These are phyloP conservation scores for Potamarius usumacintae DNA, from an alignment of 2,113 vertebrate genomes.

Conservation along the genomic window DNA sequence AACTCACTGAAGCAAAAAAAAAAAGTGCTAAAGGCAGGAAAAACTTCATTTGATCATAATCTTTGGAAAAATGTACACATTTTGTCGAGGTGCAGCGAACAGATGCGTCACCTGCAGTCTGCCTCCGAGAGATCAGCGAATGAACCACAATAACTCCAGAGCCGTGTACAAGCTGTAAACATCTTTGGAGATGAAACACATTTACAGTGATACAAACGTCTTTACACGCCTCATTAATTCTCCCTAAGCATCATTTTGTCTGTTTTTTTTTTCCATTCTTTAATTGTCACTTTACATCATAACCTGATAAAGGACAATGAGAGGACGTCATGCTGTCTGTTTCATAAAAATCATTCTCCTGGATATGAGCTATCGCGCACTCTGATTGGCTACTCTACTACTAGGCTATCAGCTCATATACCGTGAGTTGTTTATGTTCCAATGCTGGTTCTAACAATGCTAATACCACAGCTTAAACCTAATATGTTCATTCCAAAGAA, in stretches of 20 bases:
- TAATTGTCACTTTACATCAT: background rate
- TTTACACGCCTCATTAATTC: slow-evolving; percentile 50
- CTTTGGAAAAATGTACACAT: background rate
- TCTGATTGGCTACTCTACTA: no score
- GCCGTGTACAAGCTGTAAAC: slow-evolving; percentile 45
- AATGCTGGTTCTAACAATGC: background rate
- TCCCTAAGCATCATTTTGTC: background rate
- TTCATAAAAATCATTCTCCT: no score
- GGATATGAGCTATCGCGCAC: no score
- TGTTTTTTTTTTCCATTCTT: background rate
- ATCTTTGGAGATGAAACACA: background rate
- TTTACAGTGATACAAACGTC: slow-evolving; percentile 30
- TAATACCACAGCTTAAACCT: background rate
- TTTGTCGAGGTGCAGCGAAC: slow-evolving; percentile 48
- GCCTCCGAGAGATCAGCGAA: slow-evolving; percentile 44
- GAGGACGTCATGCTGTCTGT: background rate
- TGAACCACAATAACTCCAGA: slow-evolving; percentile 33
- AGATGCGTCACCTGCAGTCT: slow-evolving; percentile 42
- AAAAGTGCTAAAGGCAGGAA: background rate
- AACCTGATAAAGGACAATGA: background rate
- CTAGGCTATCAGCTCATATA: no score
- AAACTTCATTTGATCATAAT: background rate
- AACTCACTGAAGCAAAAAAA: slow-evolving; percentile 9
- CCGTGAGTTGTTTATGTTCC: background rate
- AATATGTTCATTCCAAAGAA: background rate